Conservation (phyloP, 92 coral and sea anemone species). For the Porites evermanni region DNA sequence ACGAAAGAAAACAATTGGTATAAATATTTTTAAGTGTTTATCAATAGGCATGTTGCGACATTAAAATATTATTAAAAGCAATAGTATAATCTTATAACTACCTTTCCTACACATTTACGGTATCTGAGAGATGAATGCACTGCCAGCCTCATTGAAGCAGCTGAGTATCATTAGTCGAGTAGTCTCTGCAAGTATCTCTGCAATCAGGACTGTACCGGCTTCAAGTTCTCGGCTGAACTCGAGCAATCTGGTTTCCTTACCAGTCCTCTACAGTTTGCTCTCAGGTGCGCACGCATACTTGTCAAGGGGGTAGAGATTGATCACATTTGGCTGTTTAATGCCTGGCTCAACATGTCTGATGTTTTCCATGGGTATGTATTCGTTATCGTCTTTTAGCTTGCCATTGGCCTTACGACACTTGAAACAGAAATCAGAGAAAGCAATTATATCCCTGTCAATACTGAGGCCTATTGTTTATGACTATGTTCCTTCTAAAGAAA, state of each 20-base stretch:
- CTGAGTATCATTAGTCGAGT: neutral
- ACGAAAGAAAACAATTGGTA: too few species aligned
- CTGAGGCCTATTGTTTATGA: too few species aligned
- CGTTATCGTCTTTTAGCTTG: neutral
- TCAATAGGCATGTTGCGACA: too few species aligned
- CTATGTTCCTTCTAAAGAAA: too few species aligned
- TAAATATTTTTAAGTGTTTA: too few species aligned
- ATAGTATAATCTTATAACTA: too few species aligned
- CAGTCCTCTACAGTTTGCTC: slow-evolving; percentile 34
- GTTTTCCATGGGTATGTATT: slow-evolving; percentile 39
- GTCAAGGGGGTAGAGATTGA: slow-evolving; percentile 38
- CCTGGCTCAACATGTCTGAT: slow-evolving; percentile 39
- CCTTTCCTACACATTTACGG: too few species aligned
- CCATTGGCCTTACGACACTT: slow-evolving; percentile 27
- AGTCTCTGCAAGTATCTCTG: neutral
- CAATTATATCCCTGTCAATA: too few species aligned
- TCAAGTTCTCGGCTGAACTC: neutral
- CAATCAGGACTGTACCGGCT: neutral
- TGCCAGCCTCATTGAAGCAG: neutral
- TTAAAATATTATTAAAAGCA: too few species aligned
- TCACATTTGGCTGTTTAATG: slow-evolving; percentile 13
- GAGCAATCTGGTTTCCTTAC: neutral
- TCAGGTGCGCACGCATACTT: slow-evolving; percentile 46
- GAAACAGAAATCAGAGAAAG: neutral
- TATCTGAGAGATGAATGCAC: too few species aligned